Base-by-base conservation (phyloP, 2,113 vertebrate genomes). In the Chloroceryle aenea region DNA sequence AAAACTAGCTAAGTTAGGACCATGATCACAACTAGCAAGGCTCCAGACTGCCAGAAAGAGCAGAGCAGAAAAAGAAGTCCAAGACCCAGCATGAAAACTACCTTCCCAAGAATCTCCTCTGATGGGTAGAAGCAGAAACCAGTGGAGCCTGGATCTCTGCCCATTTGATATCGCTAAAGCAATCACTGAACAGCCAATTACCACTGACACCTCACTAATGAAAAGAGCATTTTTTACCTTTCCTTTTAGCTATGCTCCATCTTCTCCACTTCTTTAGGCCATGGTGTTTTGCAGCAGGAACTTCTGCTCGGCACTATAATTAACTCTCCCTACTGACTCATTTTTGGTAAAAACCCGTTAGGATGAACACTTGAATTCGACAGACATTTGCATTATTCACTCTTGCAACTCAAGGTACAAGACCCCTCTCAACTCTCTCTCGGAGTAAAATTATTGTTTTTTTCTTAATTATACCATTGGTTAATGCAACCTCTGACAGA, bases 401-500 rank as follows among this genome's bases (percentile, higher is more conserved):
- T 93, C 76, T 40, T 72, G 55, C 52, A 95, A 56, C 85, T 71
- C 85, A 63, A 90, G 59, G 76, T 77, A 67, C 72, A 50, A 72
- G 89, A 86, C 23, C 47, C 27, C 83, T 92, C n/a, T 1, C 79
- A 86, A 40, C 68, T 40, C 59, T 59, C 71, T 89, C 91, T 61
- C 7, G 0, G 36, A 86, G 23, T 20, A 55, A 92, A 93, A 95
- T 93, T 83, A 93, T 45, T 90, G 61, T 0, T 75, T 96, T 91
- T 93, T 93, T 67, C 87, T 72, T 90, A 96, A 95, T 95, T 96
- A 96, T 50, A 83, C 91, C 11, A 6, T 7, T 20, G 29, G 71
- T 88, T 91, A 95, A 95, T 62, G 87, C 82, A 91, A 90, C 59
- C 87, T 73, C 91, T 90, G 75, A 96, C 88, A 94, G 61, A 86